Evolutionary conservation across 2,113 vertebrate species (phyloP).

Genomic region (Dicerorhinus sumatrensis): DNA sequence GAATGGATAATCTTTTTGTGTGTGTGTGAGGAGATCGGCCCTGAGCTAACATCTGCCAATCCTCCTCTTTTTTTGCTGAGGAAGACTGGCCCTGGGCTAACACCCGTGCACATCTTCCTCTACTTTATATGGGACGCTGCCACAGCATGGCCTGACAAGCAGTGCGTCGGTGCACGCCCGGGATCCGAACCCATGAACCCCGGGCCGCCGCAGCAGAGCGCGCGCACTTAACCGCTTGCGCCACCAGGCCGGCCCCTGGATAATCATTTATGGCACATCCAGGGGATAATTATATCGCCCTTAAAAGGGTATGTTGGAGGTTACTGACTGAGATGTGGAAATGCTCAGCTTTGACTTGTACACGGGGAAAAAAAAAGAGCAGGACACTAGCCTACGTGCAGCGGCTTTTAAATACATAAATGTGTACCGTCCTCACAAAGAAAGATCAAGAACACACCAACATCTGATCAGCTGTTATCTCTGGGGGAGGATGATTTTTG

Average conservation of each 20-base stretch:
- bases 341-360: neutral
- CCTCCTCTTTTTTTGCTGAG: no score
- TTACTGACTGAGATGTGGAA: neutral
- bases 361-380: neutral
- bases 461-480: neutral
- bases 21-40: no score
- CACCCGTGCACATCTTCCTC: no score
- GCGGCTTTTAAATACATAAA: neutral
- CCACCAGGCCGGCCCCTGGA: no score
- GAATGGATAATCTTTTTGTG: neutral
- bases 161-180: no score
- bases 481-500: neutral
- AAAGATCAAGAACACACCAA: neutral
- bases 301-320: neutral
- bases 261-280: neutral
- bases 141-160: no score
- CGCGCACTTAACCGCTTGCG: no score
- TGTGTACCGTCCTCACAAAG: neutral
- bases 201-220: no score
- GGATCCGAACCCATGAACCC: no score
- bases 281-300: accelerated
- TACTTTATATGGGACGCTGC: no score
- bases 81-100: no score
- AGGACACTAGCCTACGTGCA: neutral
- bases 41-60: no score